Evolutionary conservation across 2,888 invertebrate genomes (phyloP), one percentile per base, ranked within the genome.

Genomic region (Cenopis cana): DNA sequence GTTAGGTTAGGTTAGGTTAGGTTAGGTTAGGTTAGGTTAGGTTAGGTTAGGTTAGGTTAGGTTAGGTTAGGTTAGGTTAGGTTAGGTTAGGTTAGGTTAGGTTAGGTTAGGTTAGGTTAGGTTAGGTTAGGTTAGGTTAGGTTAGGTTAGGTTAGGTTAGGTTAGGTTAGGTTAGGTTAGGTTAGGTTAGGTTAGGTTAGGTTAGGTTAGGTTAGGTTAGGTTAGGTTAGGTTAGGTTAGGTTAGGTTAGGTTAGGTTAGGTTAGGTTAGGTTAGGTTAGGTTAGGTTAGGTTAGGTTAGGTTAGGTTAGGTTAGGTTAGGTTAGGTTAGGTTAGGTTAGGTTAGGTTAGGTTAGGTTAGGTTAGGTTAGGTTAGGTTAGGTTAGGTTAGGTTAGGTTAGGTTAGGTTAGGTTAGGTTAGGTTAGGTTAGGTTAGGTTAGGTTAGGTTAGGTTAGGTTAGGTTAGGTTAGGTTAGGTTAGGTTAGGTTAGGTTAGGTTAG

Each of bases 31-130:
- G 74, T 74, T 74, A 75, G 74, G 74, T 74, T 74, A 74, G 74
- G 74, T 73, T 74, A 73, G 74, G 75, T 75, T 75, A 74, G 74
- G 75, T 74, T 74, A 74, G 75, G 75, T 75, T 74, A 75, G 75
- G 75, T 75, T 74, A 75, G 75, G 75, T 75, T 74, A 75, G 75
- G 75, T 75, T 74, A 75, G 75, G 74, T 75, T 74, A 75, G 75
- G 75, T 75, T 75, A 75, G 75, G 75, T 74, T 74, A 74, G 74
- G 74, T 75, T 75, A 74, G 76, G 74, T 74, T 74, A 74, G 74
- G 74, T 74, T 74, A 74, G 73, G 76, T 74, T 74, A 76, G 61
- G 74, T 74, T 74, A 74, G 74, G 74, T 76, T 74, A 74, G 74
- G 74, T 74, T 74, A 74, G 75, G 74, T 74, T 74, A 74, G 73